Conservation (phyloP, 2,888 invertebrate genomes). For the Euphydryas editha region DNA sequence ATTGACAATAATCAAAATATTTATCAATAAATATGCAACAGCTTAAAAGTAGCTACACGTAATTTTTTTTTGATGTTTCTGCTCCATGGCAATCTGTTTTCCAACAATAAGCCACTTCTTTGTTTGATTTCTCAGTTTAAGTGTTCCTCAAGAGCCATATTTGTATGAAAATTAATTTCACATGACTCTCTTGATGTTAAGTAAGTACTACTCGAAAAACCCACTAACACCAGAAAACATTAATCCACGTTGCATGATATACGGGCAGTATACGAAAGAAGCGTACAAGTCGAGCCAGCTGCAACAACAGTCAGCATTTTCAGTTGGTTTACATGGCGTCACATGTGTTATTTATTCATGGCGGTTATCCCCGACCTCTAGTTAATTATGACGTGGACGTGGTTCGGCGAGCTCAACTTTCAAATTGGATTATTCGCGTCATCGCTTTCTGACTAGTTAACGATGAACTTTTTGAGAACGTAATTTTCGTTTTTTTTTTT, state of each 20-base stretch:
- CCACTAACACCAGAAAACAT: neutral
- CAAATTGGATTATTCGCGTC: slow-evolving; percentile 70
- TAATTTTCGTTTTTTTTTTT: slow-evolving; percentile 9
- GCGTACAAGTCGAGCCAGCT: slow-evolving; percentile 7
- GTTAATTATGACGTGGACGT: slow-evolving; percentile 68
- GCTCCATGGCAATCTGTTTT: no score
- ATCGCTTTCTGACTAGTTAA: slow-evolving; percentile 45
- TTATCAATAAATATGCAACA: neutral
- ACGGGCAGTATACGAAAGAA: slow-evolving; percentile 13
- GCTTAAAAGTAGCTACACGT: neutral
- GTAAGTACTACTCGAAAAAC: neutral
- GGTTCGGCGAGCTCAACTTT: slow-evolving; percentile 57
- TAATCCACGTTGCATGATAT: neutral
- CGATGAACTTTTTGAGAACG: slow-evolving; percentile 21
- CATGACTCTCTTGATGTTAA: no score
- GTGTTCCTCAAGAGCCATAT: no score
- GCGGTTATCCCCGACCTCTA: slow-evolving; percentile 54
- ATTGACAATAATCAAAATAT: neutral
- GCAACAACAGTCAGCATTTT: slow-evolving; percentile 40
- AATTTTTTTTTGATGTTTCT: no score
- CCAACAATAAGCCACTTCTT: no score
- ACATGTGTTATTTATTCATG: slow-evolving; percentile 68
- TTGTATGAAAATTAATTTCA: no score
- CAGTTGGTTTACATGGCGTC: slow-evolving; percentile 47
- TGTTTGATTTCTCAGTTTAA: no score